phyloP scores from a whole-genome alignment of 2,888 invertebrate genomes.

The Lithophane semibrunnea region DNA sequence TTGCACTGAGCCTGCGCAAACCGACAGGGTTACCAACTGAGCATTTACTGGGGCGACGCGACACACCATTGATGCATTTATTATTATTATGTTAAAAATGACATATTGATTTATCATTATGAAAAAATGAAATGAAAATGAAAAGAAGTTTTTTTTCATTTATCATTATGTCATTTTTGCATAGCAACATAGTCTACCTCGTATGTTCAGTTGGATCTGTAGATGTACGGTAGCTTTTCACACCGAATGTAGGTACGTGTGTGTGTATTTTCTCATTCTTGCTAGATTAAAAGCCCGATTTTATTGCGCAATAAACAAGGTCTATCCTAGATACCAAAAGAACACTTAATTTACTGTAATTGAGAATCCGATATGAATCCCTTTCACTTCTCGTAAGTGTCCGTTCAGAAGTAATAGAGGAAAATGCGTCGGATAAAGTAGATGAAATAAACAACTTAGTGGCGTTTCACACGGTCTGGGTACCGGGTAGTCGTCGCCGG shows the following conservation, averaged over 20 bases:
- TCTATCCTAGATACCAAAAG: constrained; percentile 15
- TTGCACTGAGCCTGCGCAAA: no score
- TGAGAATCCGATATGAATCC: constrained; percentile 31
- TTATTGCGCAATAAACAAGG: constrained; percentile 12
- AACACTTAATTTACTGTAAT: constrained; percentile 36
- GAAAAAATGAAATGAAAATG: no score
- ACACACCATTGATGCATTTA: no score
- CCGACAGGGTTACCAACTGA: no score
- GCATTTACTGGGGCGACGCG: no score
- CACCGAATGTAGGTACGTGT: background rate
- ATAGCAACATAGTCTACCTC: no score
- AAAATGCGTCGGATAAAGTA: constrained; percentile 39
- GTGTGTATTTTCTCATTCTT: background rate
- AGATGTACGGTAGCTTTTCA: background rate
- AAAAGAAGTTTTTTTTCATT: no score
- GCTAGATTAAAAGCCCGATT: background rate
- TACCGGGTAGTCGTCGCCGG: background rate
- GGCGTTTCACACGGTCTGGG: constrained; percentile 4
- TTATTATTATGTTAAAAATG: no score
- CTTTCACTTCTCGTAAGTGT: constrained; percentile 22
- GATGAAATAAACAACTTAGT: constrained; percentile 40
- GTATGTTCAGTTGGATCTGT: background rate
- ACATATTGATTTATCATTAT: no score
- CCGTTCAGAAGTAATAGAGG: constrained; percentile 48
- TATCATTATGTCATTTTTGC: no score